These are phyloP conservation scores for Sebastes cheni DNA, from an alignment of 2,797 vertebrate genomes.

Conservation along the genomic window DNA sequence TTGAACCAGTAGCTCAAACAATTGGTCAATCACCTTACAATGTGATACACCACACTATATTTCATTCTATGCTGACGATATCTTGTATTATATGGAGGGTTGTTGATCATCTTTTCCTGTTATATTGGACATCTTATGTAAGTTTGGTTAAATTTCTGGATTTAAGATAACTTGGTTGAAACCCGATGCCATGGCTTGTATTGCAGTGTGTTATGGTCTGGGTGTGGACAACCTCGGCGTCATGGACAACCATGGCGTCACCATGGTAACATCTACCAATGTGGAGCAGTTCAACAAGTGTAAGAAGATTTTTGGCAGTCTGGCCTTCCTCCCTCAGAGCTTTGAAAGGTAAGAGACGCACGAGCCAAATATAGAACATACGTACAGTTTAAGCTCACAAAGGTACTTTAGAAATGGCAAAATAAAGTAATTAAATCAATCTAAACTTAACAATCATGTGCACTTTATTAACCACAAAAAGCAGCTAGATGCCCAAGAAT, in stretches of 20 bases:
- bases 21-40: neutral
- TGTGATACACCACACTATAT: neutral
- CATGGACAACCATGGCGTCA: slow-evolving; percentile 74
- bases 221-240: slow-evolving; percentile 85
- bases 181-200: neutral
- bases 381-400: neutral
- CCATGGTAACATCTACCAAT: slow-evolving; percentile 87
- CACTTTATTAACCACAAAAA: neutral
- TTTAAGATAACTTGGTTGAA: neutral
- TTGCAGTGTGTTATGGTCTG: slow-evolving; percentile 91
- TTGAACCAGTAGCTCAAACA: neutral
- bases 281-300: slow-evolving; percentile 89
- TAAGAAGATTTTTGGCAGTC: slow-evolving; percentile 93
- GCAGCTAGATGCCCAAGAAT: neutral
- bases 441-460: neutral
- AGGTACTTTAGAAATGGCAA: neutral
- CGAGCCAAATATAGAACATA: neutral
- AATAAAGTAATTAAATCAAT: neutral
- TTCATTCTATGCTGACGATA: neutral
- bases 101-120: neutral
- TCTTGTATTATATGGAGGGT: neutral
- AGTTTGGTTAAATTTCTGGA: neutral
- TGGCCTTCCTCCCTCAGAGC: slow-evolving; percentile 91
- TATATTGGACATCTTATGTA: neutral
- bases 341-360: slow-evolving; percentile 83